Evolutionary conservation across 1,140 invertebrate species (phyloP).

Genomic region (Stegodyphus dumicola): DNA sequence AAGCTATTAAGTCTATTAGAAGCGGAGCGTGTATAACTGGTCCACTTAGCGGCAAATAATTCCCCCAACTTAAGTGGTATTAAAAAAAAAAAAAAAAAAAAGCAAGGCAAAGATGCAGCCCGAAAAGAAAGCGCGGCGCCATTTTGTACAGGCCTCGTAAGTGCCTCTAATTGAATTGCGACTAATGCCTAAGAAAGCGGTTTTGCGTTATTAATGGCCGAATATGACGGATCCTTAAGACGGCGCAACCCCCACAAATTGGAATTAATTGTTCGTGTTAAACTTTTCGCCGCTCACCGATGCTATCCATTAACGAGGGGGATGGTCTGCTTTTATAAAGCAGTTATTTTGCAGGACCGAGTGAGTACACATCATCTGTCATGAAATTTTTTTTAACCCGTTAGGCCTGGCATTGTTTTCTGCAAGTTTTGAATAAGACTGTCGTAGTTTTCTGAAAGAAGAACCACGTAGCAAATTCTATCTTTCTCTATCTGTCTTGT

Average conservation of each 20-base stretch:
- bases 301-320: slow-evolving; percentile 32
- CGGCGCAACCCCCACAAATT: slow-evolving; percentile 54
- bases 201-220: slow-evolving; percentile 58
- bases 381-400: too few relatives aligned
- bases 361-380: too few relatives aligned
- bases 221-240: slow-evolving; percentile 53
- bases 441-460: too few relatives aligned
- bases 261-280: slow-evolving; percentile 61
- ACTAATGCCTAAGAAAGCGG: slow-evolving; percentile 59
- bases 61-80: slow-evolving; percentile 45
- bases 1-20: slow-evolving; percentile 59
- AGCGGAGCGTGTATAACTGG: slow-evolving; percentile 59
- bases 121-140: slow-evolving; percentile 25
- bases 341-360: too few relatives aligned
- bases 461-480: too few relatives aligned
- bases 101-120: too few relatives aligned
- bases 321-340: too few relatives aligned
- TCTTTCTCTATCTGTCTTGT: too few relatives aligned
- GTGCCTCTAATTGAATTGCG: slow-evolving; percentile 56
- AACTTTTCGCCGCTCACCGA: slow-evolving; percentile 55
- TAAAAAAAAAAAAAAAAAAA: slow-evolving; percentile 24
- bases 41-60: slow-evolving; percentile 34
- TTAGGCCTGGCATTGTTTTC: too few relatives aligned
- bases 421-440: too few relatives aligned
- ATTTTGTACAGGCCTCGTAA: slow-evolving; percentile 41